These are phyloP conservation scores for Diglossa brunneiventris DNA, from an alignment of 2,113 vertebrate genomes.

Conservation along the genomic window DNA sequence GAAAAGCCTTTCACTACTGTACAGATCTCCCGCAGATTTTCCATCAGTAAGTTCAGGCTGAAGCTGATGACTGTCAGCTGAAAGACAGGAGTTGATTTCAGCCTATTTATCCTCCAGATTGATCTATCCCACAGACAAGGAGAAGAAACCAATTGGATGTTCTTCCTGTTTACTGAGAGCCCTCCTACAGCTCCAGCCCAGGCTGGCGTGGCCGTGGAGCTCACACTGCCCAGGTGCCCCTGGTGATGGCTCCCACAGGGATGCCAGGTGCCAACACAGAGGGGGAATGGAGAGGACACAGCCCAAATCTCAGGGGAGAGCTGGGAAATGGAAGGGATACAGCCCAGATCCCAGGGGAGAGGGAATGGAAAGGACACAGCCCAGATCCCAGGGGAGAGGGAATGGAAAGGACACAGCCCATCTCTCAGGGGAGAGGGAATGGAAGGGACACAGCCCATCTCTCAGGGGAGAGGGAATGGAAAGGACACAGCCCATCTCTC, in stretches of 20 bases:
- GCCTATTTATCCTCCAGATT: not conserved
- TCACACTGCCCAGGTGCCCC: not conserved
- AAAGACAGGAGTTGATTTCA: not conserved
- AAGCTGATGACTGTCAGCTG: not conserved
- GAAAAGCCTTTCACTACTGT: not conserved
- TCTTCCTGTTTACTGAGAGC: fast-evolving
- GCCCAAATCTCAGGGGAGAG: too few relatives aligned
- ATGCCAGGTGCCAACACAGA: not conserved
- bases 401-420: too few relatives aligned
- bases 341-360: too few relatives aligned
- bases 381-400: too few relatives aligned
- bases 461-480: too few relatives aligned
- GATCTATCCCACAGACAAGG: not conserved
- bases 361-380: too few relatives aligned
- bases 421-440: too few relatives aligned
- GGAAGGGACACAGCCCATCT: too few relatives aligned
- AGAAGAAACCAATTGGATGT: too few relatives aligned
- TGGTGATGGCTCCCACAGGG: fast-evolving
- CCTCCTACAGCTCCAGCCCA: not conserved
- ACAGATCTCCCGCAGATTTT: not conserved
- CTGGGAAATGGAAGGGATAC: too few relatives aligned
- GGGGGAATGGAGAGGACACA: not conserved
- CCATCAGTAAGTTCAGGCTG: not conserved
- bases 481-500: too few relatives aligned
- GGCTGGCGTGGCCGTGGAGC: fast-evolving